phyloP scores from a whole-genome alignment of 2,113 vertebrate species.

The Clarias magur region DNA sequence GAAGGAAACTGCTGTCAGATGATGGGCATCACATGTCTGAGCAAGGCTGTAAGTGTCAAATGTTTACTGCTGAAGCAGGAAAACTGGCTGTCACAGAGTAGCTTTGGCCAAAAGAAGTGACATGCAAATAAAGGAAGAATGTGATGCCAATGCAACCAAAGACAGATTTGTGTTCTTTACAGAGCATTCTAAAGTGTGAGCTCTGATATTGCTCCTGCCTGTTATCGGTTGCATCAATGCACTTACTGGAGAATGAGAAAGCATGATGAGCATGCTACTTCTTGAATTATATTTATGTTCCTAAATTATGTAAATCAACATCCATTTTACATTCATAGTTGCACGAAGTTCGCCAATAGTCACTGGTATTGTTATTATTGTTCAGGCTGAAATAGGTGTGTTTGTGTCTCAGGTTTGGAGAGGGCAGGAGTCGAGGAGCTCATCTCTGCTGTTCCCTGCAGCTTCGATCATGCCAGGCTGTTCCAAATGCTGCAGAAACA shows the following conservation, averaged over 20 bases:
- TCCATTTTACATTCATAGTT: too few species aligned
- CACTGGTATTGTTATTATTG: background rate
- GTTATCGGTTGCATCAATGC: background rate
- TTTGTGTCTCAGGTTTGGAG: conserved; percentile 63
- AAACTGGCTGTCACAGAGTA: conserved; percentile 62
- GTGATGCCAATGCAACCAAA: conserved; percentile 54
- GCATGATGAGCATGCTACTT: background rate
- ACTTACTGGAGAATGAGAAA: background rate
- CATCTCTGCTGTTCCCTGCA: conserved; percentile 87
- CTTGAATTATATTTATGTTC: background rate
- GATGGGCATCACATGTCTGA: conserved; percentile 44
- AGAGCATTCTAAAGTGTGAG: conserved; percentile 34
- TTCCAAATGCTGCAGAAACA: conserved; percentile 87
- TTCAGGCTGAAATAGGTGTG: conserved; percentile 31
- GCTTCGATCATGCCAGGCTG: conserved; percentile 86
- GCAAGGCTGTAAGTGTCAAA: conserved; percentile 55
- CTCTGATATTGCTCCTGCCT: background rate
- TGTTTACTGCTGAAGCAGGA: conserved; percentile 54
- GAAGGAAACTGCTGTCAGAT: conserved; percentile 30
- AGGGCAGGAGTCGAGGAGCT: conserved; percentile 92
- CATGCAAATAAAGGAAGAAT: conserved; percentile 61
- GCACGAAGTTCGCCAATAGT: background rate
- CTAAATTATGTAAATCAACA: background rate
- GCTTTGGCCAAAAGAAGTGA: conserved; percentile 69
- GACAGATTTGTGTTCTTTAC: conserved; percentile 48